Conservation (phyloP, 2,113 vertebrate genomes). For the Mustela lutreola region DNA sequence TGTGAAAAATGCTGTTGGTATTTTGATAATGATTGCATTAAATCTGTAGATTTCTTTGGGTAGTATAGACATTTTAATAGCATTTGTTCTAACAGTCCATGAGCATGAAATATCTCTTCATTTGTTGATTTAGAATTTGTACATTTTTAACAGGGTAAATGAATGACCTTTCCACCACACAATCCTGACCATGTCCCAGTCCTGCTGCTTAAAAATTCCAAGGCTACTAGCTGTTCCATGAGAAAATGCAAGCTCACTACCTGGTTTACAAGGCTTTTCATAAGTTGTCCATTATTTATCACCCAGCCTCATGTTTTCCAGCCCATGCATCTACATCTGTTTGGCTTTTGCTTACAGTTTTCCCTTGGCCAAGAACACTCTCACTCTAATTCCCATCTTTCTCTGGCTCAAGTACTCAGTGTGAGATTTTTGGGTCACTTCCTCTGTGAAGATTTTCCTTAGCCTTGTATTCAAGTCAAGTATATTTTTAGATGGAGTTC, state of each 20-base stretch:
- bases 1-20: background rate
- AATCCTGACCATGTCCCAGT: background rate
- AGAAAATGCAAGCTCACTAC: background rate
- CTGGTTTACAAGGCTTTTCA: background rate
- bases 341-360: background rate
- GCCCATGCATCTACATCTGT: background rate
- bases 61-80: background rate
- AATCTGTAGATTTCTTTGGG: background rate
- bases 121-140: constrained; percentile 10
- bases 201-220: background rate
- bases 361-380: background rate
- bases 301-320: background rate
- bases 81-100: background rate
- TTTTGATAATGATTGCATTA: background rate
- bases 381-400: background rate
- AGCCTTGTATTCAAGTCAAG: background rate
- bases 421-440: constrained; percentile 11
- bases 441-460: background rate
- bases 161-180: background rate
- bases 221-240: background rate
- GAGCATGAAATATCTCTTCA: background rate
- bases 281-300: background rate
- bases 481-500: background rate
- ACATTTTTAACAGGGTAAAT: background rate
- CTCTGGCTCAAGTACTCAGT: background rate